phyloP scores from a whole-genome alignment of 1,140 invertebrate genomes.

The Argopecten irradians region DNA sequence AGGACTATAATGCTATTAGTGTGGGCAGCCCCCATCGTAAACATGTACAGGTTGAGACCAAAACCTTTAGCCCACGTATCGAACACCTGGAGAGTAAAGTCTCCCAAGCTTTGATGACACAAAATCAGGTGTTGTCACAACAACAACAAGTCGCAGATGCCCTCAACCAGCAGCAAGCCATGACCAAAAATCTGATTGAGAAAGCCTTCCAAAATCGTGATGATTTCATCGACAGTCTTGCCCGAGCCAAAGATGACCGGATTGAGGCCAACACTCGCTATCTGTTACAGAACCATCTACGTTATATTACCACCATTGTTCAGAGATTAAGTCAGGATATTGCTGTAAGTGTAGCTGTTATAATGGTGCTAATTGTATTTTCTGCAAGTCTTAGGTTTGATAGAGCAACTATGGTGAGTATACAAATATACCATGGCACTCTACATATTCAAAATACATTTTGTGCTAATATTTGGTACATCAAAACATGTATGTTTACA shows the following conservation, averaged over 20 bases:
- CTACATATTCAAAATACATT: too few species aligned
- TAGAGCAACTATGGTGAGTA: too few species aligned
- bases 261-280: conserved; percentile 70
- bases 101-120: conserved; percentile 51
- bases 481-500: too few species aligned
- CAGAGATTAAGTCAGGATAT: conserved; percentile 72
- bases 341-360: conserved; percentile 63
- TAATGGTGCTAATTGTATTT: too few species aligned
- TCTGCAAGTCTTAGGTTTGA: too few species aligned
- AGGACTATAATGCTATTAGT: conserved; percentile 63
- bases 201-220: conserved; percentile 72
- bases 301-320: conserved; percentile 73
- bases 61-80: conserved; percentile 36
- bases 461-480: too few species aligned
- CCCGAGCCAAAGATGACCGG: conserved; percentile 65
- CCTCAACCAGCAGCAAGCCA: conserved; percentile 49
- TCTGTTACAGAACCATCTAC: conserved; percentile 74
- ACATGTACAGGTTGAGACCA: conserved; percentile 25
- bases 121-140: conserved; percentile 47
- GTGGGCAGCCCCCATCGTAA: conserved; percentile 49
- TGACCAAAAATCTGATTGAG: conserved; percentile 62
- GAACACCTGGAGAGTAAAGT: conserved; percentile 50
- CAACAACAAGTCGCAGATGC: conserved; percentile 47
- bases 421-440: too few species aligned
- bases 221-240: conserved; percentile 71